These are phyloP conservation scores for Rhynchotus rufescens DNA, from an alignment of 2,797 vertebrate species.

Conservation along the genomic window DNA sequence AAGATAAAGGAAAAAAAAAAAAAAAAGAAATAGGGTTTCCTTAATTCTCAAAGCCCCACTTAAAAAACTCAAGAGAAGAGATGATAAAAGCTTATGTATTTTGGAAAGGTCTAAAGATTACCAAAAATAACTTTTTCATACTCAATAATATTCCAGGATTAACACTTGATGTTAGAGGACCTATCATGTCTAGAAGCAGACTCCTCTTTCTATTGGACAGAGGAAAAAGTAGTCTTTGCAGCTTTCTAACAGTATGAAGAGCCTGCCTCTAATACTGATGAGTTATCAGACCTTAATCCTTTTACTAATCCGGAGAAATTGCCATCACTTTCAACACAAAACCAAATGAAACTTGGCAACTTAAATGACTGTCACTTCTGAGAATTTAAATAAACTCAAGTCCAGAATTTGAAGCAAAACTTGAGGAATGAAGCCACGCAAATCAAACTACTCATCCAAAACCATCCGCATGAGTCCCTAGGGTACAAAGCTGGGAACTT, in stretches of 20 bases:
- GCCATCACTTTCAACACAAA: constrained; percentile 28
- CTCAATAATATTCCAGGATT: constrained; percentile 30
- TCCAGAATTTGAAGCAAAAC: constrained; percentile 28
- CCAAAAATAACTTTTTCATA: constrained; percentile 22
- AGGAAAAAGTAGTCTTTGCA: not conserved
- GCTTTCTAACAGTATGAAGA: not conserved
- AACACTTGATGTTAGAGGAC: not conserved
- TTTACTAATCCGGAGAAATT: not conserved
- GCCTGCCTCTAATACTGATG: constrained; percentile 19
- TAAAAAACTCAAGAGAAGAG: constrained; percentile 1
- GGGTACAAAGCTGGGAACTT: not conserved
- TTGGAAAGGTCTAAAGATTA: constrained; percentile 24
- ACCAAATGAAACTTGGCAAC: constrained; percentile 37
- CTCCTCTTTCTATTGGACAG: not conserved
- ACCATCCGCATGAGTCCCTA: not conserved
- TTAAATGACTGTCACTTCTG: not conserved
- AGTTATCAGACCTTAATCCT: constrained; percentile 52
- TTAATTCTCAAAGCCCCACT: not conserved
- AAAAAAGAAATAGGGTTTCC: not conserved
- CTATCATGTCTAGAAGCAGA: constrained; percentile 14
- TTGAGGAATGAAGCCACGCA: constrained; percentile 9
- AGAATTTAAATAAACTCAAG: constrained; percentile 45
- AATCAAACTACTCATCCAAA: constrained; percentile 47
- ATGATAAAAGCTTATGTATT: constrained; percentile 22
- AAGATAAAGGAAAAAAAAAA: not conserved